These are phyloP conservation scores for Neuroterus valhalla DNA, from an alignment of 1,140 invertebrate genomes.

Conservation along the genomic window DNA sequence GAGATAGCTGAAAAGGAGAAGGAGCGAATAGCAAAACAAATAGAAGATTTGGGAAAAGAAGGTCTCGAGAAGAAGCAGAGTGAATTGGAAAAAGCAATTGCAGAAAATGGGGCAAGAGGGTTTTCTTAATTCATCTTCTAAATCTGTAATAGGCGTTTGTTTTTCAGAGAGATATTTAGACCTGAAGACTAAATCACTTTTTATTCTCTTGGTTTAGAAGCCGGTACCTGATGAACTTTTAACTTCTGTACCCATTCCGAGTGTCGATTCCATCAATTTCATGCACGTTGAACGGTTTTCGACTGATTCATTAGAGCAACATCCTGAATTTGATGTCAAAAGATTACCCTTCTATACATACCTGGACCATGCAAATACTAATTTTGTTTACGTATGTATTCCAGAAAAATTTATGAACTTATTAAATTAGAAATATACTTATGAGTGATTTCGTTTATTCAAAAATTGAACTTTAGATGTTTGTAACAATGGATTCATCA, in stretches of 20 bases:
- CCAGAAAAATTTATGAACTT: background rate
- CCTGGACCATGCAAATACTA: slow-evolving; percentile 86
- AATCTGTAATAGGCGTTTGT: background rate
- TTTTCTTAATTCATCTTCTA: slow-evolving; percentile 11
- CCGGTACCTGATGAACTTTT: slow-evolving; percentile 81
- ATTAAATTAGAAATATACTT: background rate
- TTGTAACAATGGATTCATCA: slow-evolving; percentile 83
- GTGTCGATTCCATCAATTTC: slow-evolving; percentile 81
- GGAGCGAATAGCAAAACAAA: slow-evolving; percentile 80
- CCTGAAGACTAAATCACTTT: too few species aligned
- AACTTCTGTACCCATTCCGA: slow-evolving; percentile 82
- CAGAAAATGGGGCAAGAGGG: slow-evolving; percentile 83
- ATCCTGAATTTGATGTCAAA: slow-evolving; percentile 78
- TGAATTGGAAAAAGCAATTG: slow-evolving; percentile 81
- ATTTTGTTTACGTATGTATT: slow-evolving; percentile 88
- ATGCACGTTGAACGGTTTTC: slow-evolving; percentile 80
- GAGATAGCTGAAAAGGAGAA: slow-evolving; percentile 81
- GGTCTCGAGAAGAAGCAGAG: slow-evolving; percentile 81
- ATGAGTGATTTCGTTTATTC: background rate
- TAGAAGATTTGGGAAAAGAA: slow-evolving; percentile 78
- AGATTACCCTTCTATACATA: slow-evolving; percentile 85
- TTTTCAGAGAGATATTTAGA: slow-evolving; percentile 43
- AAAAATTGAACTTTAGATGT: slow-evolving; percentile 72
- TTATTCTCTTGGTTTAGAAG: slow-evolving; percentile 64
- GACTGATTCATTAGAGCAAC: slow-evolving; percentile 72